Evolutionary conservation across 2,888 invertebrate species (phyloP), one percentile per base, ranked within the genome.

Genomic region (Lissonota sp.): DNA sequence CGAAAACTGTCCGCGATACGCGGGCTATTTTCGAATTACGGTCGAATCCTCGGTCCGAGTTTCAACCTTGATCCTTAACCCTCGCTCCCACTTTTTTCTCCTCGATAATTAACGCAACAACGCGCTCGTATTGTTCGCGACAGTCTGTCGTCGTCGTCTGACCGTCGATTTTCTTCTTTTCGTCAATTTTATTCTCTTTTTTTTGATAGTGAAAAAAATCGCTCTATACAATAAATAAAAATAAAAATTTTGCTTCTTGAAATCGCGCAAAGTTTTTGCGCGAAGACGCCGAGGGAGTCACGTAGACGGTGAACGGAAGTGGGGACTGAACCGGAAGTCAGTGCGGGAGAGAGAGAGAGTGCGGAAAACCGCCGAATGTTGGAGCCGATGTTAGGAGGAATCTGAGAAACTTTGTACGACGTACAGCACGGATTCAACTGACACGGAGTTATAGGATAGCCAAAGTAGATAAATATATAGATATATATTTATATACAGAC

Each of bases 381-480:
- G 16, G 74, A 72, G 55, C 72, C 73, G 70, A 76, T 74, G 81
- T 73, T 82, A 79, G 84, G 70, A 73, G 80, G 75, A 72, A 78
- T 84, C 79, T 83, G 80, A 84, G 84, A 84, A 86, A 85, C 84
- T 85, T 84, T 81, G 83, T 39, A 53, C 58, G 46, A 62, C 55
- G 49, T 26, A 58, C 16, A 62, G 51, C 44, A 58, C 8, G 51
- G 63, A 77, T 80, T 76, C 62, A 72, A 60, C 64, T 60, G 64
- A 55, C 67, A 62, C 37, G 5, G 5, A 39, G 37, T 69, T 60
- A 49, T 26, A 46, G 42, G 55, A 37, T 16, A 39, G 39, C 8
- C 44, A 26, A 53, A 14, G 7, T 53, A 53, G 6, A 53, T 39
- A 49, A 6, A 58, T 40, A 63, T 57, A 53, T 39, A 66, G 10